Conservation (phyloP, 2,113 vertebrate species). For the Vidua macroura region DNA sequence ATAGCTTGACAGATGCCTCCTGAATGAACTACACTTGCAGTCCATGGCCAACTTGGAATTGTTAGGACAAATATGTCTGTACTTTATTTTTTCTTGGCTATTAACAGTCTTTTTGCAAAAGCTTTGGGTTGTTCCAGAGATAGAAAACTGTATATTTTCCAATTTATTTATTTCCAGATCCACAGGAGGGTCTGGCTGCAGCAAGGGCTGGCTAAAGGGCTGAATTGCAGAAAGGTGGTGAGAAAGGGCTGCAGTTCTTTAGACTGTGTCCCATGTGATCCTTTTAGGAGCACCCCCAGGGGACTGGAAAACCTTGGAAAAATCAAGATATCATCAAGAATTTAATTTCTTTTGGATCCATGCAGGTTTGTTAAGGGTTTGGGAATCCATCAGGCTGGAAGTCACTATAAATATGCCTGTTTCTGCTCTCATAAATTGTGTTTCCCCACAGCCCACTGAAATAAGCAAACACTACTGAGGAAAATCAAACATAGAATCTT, state of each 20-base stretch:
- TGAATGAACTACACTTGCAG: not conserved
- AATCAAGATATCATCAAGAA: not conserved
- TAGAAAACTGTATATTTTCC: not conserved
- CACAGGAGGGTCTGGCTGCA: not conserved
- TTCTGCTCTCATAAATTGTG: slow-evolving; percentile 8
- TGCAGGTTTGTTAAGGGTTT: not conserved
- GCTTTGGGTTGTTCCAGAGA: not conserved
- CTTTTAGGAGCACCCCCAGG: not conserved
- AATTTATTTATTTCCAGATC: not conserved
- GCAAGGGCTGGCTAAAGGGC: not conserved
- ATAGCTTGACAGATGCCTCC: not conserved
- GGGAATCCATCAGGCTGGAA: not conserved
- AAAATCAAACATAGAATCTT: slow-evolving; percentile 63
- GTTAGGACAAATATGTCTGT: not conserved
- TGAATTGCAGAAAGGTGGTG: not conserved
- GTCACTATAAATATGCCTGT: not conserved
- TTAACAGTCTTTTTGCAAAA: not conserved
- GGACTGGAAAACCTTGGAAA: not conserved
- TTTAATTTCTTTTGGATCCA: not conserved
- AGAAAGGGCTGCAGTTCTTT: not conserved
- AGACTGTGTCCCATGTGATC: fast-evolving
- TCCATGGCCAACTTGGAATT: not conserved
- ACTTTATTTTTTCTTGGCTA: not conserved
- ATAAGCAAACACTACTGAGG: slow-evolving; percentile 49
- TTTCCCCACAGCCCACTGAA: not conserved